Conservation (phyloP, 2,113 vertebrate genomes). For the Redunca redunca region DNA sequence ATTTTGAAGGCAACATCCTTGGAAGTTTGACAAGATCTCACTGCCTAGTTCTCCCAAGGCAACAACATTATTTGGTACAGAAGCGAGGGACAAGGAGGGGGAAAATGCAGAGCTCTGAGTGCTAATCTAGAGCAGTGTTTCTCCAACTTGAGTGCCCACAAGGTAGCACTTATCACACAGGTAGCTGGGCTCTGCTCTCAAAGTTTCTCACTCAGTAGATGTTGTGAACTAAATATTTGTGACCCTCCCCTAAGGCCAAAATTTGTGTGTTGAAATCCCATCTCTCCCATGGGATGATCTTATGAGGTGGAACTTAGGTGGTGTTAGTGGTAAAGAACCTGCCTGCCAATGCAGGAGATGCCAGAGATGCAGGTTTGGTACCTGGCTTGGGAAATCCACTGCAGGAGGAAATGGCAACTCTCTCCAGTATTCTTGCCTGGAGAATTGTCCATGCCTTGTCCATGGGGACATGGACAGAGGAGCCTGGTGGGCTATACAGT, state of each 20-base stretch:
- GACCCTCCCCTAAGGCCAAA: not conserved
- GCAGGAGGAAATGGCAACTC: not conserved
- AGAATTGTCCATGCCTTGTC: not conserved
- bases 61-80: conserved; percentile 60
- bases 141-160: not conserved
- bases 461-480: not conserved
- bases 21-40: conserved; percentile 46
- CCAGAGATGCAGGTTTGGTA: not conserved
- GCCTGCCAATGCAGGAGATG: not conserved
- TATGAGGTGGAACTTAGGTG: not conserved
- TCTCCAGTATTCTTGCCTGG: not conserved
- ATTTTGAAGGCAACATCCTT: not conserved
- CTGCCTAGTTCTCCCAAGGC: conserved; percentile 64
- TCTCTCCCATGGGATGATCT: not conserved
- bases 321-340: not conserved
- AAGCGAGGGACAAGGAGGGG: conserved; percentile 30
- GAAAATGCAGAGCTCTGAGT: conserved; percentile 65
- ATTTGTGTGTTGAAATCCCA: not conserved
- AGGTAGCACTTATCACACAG: not conserved
- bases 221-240: not conserved
- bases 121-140: conserved; percentile 73
- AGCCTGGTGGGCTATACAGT: not conserved
- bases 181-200: not conserved
- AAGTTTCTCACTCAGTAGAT: not conserved
- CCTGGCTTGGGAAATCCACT: not conserved